Conservation (phyloP, 2,113 vertebrate species). For the Ranitomeya imitator region DNA sequence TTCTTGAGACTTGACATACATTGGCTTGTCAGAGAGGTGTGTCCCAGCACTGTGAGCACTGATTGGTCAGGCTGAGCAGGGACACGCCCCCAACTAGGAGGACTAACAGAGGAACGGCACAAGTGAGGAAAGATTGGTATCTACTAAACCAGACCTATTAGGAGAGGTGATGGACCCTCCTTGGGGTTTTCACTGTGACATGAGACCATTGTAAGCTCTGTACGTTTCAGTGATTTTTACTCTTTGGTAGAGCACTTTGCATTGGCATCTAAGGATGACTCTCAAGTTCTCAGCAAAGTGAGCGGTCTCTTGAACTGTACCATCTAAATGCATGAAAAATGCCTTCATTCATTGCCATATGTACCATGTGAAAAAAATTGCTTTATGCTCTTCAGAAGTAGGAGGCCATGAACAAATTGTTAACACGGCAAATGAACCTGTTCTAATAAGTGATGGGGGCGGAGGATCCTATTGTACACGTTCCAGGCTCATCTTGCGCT, state of each 20-base stretch:
- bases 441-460: neutral
- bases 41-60: too few species aligned
- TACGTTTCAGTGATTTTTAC: neutral
- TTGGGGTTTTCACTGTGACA: neutral
- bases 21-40: too few species aligned
- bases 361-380: neutral
- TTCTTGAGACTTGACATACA: too few species aligned
- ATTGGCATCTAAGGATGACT: neutral
- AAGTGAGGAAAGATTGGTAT: too few species aligned
- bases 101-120: too few species aligned
- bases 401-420: neutral
- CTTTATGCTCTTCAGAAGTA: neutral
- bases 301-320: neutral
- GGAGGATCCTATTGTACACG: neutral
- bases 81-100: too few species aligned
- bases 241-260: constrained; percentile 3
- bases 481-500: neutral
- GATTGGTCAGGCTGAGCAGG: too few species aligned
- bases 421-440: neutral
- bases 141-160: too few species aligned
- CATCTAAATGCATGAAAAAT: neutral
- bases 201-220: neutral
- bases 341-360: constrained; percentile 3
- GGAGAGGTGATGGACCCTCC: too few species aligned
- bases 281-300: neutral